A percentile compares a stretch with the other conserved stretches of the same genome.
These are phyloP conservation scores for Elmis aenea DNA, from an alignment of 2,888 invertebrate species.

Conservation along the genomic window DNA sequence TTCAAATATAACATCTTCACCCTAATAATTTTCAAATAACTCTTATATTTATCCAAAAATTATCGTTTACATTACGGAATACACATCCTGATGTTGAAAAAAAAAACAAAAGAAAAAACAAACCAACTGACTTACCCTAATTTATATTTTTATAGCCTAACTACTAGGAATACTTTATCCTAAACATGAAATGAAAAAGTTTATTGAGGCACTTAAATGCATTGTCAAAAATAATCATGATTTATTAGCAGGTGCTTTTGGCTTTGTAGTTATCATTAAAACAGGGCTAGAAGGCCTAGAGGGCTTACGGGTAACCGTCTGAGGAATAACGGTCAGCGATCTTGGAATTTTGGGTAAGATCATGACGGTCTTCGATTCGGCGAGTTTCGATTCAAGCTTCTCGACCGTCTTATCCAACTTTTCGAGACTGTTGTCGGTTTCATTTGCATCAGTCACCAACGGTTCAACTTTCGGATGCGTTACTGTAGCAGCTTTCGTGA, in stretches of 20 bases:
- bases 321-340: slow-evolving; percentile 75
- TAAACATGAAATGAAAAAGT: too few relatives aligned
- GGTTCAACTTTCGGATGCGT: slow-evolving; percentile 11
- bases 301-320: slow-evolving; percentile 47
- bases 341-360: slow-evolving; percentile 75
- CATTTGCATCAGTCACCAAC: slow-evolving; percentile 18
- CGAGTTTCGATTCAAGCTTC: slow-evolving; percentile 41
- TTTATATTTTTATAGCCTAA: too few relatives aligned
- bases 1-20: too few relatives aligned
- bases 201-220: slow-evolving; percentile 31
- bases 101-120: too few relatives aligned
- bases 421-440: slow-evolving; percentile 42
- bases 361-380: slow-evolving; percentile 44
- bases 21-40: too few relatives aligned
- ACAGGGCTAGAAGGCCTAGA: slow-evolving; percentile 39
- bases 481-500: slow-evolving; percentile 25
- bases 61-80: too few relatives aligned
- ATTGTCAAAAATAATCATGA: slow-evolving; percentile 40
- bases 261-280: slow-evolving; percentile 32
- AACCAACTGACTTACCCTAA: too few relatives aligned
- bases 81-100: too few relatives aligned
- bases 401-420: slow-evolving; percentile 49
- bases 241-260: slow-evolving; percentile 26
- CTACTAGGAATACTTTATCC: too few relatives aligned
- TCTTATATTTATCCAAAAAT: too few relatives aligned